These are phyloP conservation scores for Martes martes DNA, from an alignment of 2,113 vertebrate species.

Conservation along the genomic window DNA sequence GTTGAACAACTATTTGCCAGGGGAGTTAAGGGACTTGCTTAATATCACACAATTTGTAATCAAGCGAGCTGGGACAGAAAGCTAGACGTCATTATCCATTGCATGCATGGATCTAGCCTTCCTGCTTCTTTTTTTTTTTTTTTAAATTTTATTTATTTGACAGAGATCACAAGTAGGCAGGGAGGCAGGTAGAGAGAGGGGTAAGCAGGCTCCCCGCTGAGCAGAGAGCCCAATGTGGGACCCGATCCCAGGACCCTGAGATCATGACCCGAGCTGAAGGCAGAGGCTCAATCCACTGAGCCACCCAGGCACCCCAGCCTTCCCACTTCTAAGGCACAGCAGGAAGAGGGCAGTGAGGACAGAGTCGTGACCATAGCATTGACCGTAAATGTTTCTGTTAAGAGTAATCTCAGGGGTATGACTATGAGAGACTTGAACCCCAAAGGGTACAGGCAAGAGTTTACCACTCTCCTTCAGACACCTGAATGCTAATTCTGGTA, in stretches of 20 bases:
- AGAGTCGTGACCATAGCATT: background rate
- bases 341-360: background rate
- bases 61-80: background rate
- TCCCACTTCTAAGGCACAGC: background rate
- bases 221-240: no score
- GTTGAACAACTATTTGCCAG: background rate
- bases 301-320: background rate
- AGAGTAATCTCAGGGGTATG: background rate
- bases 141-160: no score
- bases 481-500: background rate
- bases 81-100: background rate
- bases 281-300: no score
- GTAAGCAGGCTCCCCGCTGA: no score
- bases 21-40: background rate
- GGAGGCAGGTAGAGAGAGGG: no score
- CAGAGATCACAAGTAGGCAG: no score
- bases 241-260: no score
- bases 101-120: background rate
- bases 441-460: background rate
- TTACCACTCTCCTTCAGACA: background rate
- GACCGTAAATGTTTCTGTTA: background rate
- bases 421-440: background rate
- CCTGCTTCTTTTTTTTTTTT: background rate
- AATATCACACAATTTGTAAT: background rate
- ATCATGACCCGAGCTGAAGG: no score